A percentile compares a stretch with the other conserved stretches of the same genome.
phyloP scores from a whole-genome alignment of 30 jellyfish, hydroid and myxozoan genomes.

The Aurelia aurita complex sp. Pacific region DNA sequence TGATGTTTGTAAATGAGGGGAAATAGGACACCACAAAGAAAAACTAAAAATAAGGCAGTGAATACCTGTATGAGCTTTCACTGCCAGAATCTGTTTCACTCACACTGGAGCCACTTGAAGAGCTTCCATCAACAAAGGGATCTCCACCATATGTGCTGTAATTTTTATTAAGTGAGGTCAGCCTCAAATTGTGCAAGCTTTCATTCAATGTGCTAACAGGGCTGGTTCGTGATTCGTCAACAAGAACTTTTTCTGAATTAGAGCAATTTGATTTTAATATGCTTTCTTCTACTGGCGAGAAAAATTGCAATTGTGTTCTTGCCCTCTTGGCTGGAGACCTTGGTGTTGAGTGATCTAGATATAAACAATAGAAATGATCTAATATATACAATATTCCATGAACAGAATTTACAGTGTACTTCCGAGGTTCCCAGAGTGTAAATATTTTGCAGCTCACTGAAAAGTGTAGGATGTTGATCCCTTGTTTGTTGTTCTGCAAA shows the following conservation, averaged over 20 bases:
- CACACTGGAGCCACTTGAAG: not conserved
- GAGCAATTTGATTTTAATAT: not conserved
- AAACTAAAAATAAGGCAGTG: not conserved
- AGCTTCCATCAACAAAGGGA: not conserved
- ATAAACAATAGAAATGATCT: not conserved
- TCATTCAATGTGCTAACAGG: not conserved
- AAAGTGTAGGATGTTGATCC: too few species aligned
- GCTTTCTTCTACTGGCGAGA: not conserved
- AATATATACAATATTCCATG: too few species aligned
- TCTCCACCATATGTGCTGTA: constrained; percentile 13
- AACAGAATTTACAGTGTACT: too few species aligned
- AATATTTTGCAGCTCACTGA: too few species aligned
- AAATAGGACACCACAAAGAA: not conserved
- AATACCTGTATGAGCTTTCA: constrained; percentile 25
- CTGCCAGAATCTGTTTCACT: constrained; percentile 15
- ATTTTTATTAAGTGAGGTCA: constrained; percentile 6
- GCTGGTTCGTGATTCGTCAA: too few species aligned
- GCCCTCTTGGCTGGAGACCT: not conserved
- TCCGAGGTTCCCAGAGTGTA: too few species aligned
- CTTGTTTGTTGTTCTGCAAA: too few species aligned
- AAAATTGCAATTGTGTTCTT: not conserved
- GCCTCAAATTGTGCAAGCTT: not conserved
- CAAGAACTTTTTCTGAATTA: not conserved
- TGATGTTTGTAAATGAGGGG: too few species aligned
- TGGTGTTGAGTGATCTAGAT: not conserved